Conservation (phyloP, 92 coral and sea anemone species). For the Hydrozoanthus gracilis region DNA sequence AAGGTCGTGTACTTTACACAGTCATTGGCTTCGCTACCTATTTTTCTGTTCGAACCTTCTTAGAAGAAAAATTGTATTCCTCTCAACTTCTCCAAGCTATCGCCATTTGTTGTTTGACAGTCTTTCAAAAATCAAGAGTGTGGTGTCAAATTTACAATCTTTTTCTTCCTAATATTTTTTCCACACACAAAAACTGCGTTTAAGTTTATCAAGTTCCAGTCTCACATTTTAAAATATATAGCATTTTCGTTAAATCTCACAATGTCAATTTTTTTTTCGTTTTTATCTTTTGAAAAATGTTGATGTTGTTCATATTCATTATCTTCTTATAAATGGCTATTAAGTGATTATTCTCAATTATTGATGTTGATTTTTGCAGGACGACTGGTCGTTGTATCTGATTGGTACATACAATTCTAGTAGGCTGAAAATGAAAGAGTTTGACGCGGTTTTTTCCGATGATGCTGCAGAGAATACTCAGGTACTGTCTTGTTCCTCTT, state of each 20-base stretch:
- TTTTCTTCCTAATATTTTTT: too few species aligned
- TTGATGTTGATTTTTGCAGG: conserved; percentile 50
- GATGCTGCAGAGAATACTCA: conserved; percentile 91
- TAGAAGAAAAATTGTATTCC: too few species aligned
- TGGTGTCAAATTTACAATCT: too few species aligned
- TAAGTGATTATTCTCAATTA: not conserved
- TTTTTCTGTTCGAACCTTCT: too few species aligned
- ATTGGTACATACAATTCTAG: conserved; percentile 90
- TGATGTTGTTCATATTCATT: not conserved
- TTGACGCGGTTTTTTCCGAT: conserved; percentile 85
- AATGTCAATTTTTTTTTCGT: not conserved
- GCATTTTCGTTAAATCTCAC: not conserved
- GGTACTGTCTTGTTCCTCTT: conserved; percentile 49
- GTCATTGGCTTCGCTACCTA: too few species aligned
- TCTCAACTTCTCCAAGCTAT: too few species aligned
- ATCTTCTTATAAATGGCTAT: not conserved
- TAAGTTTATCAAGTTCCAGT: too few species aligned
- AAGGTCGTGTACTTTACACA: too few species aligned
- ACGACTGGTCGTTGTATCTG: conserved; percentile 89
- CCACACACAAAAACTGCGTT: too few species aligned
- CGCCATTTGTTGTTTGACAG: too few species aligned
- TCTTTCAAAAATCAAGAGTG: too few species aligned
- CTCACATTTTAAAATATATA: too few species aligned
- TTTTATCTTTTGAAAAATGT: not conserved
- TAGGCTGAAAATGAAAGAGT: conserved; percentile 89